A percentile compares a stretch with the other conserved stretches of the same genome.
These are phyloP conservation scores for Corythucha ciliata DNA, from an alignment of 2,888 invertebrate species.

Conservation along the genomic window DNA sequence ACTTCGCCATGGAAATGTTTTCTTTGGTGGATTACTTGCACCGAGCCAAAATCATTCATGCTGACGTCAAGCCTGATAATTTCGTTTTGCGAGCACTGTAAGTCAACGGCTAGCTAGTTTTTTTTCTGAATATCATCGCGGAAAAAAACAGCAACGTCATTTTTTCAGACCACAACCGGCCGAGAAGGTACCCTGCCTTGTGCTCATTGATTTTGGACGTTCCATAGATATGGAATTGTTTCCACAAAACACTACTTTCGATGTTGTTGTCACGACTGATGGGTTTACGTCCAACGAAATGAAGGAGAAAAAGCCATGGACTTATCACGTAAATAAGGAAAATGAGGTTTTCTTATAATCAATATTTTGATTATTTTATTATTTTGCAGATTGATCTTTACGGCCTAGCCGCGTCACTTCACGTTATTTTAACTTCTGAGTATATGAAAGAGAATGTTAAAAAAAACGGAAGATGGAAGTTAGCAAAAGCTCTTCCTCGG, in stretches of 20 bases:
- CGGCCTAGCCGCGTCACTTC: slow-evolving; percentile 78
- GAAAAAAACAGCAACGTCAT: neutral
- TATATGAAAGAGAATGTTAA: slow-evolving; percentile 73
- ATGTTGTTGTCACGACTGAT: slow-evolving; percentile 62
- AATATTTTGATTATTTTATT: slow-evolving; percentile 21
- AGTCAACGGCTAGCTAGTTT: slow-evolving; percentile 39
- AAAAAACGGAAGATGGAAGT: slow-evolving; percentile 57
- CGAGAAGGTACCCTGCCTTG: slow-evolving; percentile 57
- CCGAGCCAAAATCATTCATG: slow-evolving; percentile 79
- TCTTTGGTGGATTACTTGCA: slow-evolving; percentile 65
- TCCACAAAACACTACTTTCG: slow-evolving; percentile 67
- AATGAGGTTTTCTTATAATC: neutral
- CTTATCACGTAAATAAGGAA: slow-evolving; percentile 38
- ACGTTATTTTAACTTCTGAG: slow-evolving; percentile 76
- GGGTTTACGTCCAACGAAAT: slow-evolving; percentile 82
- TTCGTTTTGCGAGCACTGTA: slow-evolving; percentile 69
- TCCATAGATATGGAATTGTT: slow-evolving; percentile 86
- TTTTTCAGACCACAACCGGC: slow-evolving; percentile 51
- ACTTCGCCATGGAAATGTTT: slow-evolving; percentile 28
- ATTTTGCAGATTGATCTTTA: slow-evolving; percentile 68
- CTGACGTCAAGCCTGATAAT: slow-evolving; percentile 93
- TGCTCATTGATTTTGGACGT: slow-evolving; percentile 88
- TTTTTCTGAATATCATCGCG: neutral
- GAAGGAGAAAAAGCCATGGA: slow-evolving; percentile 84
- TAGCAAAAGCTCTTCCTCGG: slow-evolving; percentile 63